phyloP scores from a whole-genome alignment of 2,797 vertebrate genomes.

The Zalophus californianus region DNA sequence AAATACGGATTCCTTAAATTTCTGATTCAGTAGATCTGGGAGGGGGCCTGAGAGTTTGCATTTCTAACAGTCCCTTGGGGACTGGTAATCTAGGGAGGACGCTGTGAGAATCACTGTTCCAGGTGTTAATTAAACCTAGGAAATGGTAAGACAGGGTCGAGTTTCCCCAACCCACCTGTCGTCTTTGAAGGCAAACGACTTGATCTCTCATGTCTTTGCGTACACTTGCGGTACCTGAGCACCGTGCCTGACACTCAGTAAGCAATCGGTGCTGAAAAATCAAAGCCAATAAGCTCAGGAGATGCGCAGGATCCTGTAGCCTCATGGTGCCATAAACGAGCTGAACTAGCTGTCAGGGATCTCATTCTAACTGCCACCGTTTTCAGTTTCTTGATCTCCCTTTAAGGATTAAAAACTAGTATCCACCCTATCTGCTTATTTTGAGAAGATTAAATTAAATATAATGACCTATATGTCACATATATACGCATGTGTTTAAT shows the following conservation, averaged over 20 bases:
- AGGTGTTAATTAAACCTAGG: constrained; percentile 6
- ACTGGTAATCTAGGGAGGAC: background rate
- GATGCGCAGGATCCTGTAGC: background rate
- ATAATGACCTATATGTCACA: background rate
- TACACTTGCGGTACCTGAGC: background rate
- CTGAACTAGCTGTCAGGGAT: background rate
- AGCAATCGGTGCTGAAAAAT: background rate
- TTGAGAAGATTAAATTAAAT: constrained; percentile 28
- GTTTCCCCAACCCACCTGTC: background rate
- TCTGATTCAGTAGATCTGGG: background rate
- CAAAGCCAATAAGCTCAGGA: background rate
- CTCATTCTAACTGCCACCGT: background rate
- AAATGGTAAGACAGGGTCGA: background rate
- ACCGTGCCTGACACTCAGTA: background rate
- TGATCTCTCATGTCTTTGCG: background rate
- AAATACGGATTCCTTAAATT: background rate
- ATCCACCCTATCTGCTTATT: background rate
- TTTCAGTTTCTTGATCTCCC: background rate
- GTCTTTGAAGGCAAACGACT: background rate
- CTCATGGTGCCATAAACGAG: background rate
- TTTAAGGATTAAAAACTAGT: background rate
- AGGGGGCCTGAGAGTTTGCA: background rate
- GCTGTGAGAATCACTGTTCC: background rate
- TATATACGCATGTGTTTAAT: background rate
- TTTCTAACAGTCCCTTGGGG: background rate